Evolutionary conservation across 2,113 vertebrate species (phyloP).

Genomic region (Pomatostomus ruficeps): DNA sequence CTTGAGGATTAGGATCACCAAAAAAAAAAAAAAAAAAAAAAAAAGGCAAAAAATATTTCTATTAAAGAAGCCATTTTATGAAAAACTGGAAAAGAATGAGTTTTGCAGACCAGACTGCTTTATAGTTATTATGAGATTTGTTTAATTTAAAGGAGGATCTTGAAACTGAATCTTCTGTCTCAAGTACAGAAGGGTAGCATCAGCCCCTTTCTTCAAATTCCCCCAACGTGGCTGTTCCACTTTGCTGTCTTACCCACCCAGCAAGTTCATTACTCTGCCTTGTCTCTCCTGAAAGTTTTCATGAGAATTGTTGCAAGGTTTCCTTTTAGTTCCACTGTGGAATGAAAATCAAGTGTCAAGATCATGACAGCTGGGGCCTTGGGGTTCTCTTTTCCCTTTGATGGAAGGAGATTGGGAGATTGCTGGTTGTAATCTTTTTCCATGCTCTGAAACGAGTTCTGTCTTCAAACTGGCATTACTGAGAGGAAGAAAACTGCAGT

Average conservation of each 20-base stretch:
- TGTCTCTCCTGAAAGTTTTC: background rate
- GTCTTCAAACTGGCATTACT: background rate
- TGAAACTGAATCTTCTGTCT: background rate
- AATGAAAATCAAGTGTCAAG: constrained; percentile 14
- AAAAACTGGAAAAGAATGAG: background rate
- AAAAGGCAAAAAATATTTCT: background rate
- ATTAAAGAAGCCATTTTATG: background rate
- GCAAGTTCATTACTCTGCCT: background rate
- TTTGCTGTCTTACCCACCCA: background rate
- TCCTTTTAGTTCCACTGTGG: background rate
- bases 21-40: too few relatives aligned
- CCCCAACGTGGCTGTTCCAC: background rate
- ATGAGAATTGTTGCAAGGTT: background rate
- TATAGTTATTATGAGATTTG: background rate
- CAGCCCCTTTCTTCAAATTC: background rate
- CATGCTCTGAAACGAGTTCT: background rate
- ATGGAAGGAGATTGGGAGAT: background rate
- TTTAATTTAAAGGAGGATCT: background rate
- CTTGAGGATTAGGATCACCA: background rate
- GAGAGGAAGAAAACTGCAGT: background rate
- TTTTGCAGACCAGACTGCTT: background rate
- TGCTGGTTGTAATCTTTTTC: background rate
- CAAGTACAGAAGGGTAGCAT: background rate
- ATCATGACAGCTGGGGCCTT: background rate
- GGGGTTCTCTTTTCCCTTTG: background rate